Percentiles rank a stretch among this genome's conserved stretches.
These are phyloP conservation scores for Phyllostomus discolor DNA, from an alignment of 2,113 vertebrate genomes.

Conservation along the genomic window DNA sequence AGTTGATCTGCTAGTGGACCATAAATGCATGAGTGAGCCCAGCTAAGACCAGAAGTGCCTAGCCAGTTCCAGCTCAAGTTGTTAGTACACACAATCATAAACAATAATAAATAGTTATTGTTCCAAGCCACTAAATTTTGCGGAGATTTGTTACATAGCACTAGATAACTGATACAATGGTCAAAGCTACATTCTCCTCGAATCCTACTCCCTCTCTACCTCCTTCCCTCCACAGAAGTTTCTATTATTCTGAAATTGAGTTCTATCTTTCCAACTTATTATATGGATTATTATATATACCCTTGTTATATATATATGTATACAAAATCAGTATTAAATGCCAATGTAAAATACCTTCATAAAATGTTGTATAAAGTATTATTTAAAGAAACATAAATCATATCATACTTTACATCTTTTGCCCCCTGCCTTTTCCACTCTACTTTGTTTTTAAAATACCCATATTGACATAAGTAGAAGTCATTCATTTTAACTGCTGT, in stretches of 20 bases:
- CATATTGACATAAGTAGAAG: background rate
- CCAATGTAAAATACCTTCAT: background rate
- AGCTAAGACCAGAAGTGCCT: background rate
- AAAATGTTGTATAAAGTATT: background rate
- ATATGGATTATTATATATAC: background rate
- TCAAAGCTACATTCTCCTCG: background rate
- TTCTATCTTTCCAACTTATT: background rate
- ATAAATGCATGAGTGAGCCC: background rate
- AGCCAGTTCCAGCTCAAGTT: background rate
- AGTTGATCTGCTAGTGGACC: background rate
- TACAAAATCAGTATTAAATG: background rate
- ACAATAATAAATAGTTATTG: background rate
- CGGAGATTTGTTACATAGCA: background rate
- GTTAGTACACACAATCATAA: background rate
- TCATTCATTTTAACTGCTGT: background rate
- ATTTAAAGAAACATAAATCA: slow-evolving; percentile 16
- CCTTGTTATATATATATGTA: background rate
- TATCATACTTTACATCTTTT: background rate
- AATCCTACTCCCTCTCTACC: background rate
- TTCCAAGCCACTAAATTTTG: background rate
- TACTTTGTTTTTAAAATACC: background rate
- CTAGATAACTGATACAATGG: background rate
- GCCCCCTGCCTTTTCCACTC: background rate
- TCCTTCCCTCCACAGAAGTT: background rate
- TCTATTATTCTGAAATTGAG: background rate